Percentiles rank a stretch among this genome's conserved stretches.
Conservation (phyloP, 2,888 invertebrate species). For the Ecliptopera silaceata region DNA sequence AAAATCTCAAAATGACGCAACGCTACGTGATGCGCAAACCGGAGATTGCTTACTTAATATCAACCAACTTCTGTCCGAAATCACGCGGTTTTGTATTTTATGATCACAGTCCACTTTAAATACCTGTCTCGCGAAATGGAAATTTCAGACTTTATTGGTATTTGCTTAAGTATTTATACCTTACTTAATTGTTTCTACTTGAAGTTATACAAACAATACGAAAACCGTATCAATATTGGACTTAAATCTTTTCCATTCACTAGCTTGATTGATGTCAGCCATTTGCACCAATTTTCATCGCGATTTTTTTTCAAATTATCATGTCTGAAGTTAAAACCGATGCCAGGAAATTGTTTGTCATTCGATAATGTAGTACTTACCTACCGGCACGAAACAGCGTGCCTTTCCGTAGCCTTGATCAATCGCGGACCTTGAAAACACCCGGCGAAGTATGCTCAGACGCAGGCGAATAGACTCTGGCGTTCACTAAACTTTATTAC, state of each 20-base stretch:
- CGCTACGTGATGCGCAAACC: constrained; percentile 51
- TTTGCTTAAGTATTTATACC: not conserved
- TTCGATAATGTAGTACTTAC: not conserved
- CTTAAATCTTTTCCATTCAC: too few species aligned
- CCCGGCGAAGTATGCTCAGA: constrained; percentile 52
- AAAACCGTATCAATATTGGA: too few species aligned
- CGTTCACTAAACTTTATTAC: constrained; percentile 81
- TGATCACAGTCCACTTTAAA: not conserved
- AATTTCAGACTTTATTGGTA: not conserved
- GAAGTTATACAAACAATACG: too few species aligned
- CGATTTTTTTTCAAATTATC: constrained; percentile 4
- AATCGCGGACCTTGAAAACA: constrained; percentile 70
- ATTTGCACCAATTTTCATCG: not conserved
- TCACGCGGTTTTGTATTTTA: constrained; percentile 9
- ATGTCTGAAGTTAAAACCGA: constrained; percentile 13
- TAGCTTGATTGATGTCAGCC: not conserved
- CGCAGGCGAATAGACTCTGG: constrained; percentile 51
- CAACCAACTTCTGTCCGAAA: not conserved
- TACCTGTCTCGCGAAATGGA: not conserved
- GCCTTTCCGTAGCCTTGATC: constrained; percentile 65
- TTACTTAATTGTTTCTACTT: too few species aligned
- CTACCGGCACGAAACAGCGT: constrained; percentile 12
- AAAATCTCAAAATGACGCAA: constrained; percentile 53
- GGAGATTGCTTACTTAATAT: constrained; percentile 25
- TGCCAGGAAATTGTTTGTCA: constrained; percentile 14